Evolutionary conservation across 2,888 invertebrate genomes (phyloP), one percentile per base, ranked within the genome.

Genomic region (Baronia brevicornis): DNA sequence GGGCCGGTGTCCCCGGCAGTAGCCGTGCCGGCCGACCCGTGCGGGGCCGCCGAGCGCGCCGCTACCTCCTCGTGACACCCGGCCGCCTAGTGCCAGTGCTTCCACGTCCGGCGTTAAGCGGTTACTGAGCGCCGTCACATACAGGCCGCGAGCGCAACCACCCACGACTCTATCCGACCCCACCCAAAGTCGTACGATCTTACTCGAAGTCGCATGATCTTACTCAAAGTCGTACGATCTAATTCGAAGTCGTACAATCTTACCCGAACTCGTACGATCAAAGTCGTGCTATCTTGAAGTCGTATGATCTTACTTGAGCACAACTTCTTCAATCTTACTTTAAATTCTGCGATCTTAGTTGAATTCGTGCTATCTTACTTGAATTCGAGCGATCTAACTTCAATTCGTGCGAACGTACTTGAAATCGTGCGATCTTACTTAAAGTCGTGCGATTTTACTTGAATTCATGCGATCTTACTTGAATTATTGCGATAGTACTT

Each of bases 31-130:
- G 43, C 40, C 53, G 60, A 32, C 56, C 59, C 33, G 51, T 50
- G 41, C 46, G 62, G 46, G 35, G 40, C 53, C 28, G 49, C 51
- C 28, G 29, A 33, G 2, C 41, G 32, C 41, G 41, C 49, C 43
- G 58, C n/a, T n/a, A n/a, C n/a, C n/a, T n/a, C 62, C 51, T 63
- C 82, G 74, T 80, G 82, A 80, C 82, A 65, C 57, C 64, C 77
- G 65, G 60, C 63, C 74, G 71, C 80, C 61, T 82, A 84, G 82
- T 84, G 84, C 77, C 82, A 80, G 62, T 84, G 84, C 82, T 84
- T 84, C 84, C 84, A 80, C 82, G 84, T 80, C 75, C 51, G 71
- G 38, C 75, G 64, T 50, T 75, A 47, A 57, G 45, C 49, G 40
- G 12, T 15, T 15, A 36, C 39, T 23, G 31, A 14, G 6, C 32